Percentiles rank a stretch among this genome's conserved stretches.
Conservation (phyloP, 1,140 invertebrate species). For the Papilio helenus region DNA sequence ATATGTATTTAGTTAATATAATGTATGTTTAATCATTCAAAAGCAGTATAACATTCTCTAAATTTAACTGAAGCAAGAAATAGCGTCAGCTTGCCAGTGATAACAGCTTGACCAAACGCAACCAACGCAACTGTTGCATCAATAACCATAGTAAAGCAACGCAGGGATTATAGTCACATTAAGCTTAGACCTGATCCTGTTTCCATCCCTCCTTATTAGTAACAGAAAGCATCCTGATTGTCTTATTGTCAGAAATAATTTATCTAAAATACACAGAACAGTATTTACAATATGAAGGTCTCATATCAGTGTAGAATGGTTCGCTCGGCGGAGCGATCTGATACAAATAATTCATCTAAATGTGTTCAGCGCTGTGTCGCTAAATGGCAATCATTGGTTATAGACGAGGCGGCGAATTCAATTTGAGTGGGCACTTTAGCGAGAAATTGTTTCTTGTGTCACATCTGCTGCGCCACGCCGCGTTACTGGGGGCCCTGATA, state of each 20-base stretch:
- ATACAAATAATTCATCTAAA: conserved; percentile 30
- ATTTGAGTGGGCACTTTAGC: conserved; percentile 73
- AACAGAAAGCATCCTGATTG: no score
- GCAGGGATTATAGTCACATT: neutral
- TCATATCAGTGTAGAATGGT: neutral
- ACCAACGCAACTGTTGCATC: neutral
- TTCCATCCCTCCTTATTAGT: neutral
- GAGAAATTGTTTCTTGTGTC: conserved; percentile 72
- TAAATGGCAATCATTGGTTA: conserved; percentile 63
- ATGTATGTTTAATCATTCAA: no score
- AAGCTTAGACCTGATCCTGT: neutral
- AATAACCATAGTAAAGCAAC: neutral
- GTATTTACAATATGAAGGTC: neutral
- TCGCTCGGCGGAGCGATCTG: conserved; percentile 2
- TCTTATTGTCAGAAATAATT: no score
- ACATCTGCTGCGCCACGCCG: conserved; percentile 47
- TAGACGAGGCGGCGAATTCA: conserved; percentile 66
- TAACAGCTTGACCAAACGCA: no score
- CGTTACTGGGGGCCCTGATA: neutral
- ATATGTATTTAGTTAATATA: neutral
- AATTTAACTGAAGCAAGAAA: no score
- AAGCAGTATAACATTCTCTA: neutral
- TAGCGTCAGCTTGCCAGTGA: no score
- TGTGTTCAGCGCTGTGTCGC: conserved; percentile 26
- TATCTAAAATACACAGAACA: neutral